A percentile compares a stretch with the other conserved stretches of the same genome.
phyloP scores from a whole-genome alignment of 2,113 vertebrate genomes.

The Isichthys henryi region DNA sequence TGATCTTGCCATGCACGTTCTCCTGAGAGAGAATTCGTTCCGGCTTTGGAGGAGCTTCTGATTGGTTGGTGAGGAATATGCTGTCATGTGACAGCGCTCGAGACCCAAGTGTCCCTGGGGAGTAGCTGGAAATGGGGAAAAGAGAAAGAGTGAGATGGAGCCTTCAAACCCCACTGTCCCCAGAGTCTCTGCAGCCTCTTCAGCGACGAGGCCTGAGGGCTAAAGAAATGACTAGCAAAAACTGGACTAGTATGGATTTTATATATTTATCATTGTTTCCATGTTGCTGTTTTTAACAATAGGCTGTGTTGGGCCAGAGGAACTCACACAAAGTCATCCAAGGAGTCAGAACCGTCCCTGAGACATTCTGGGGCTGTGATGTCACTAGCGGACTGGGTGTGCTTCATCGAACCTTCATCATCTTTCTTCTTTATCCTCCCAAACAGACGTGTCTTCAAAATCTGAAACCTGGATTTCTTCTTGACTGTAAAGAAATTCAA shows the following conservation, averaged over 20 bases:
- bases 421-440: constrained; percentile 78
- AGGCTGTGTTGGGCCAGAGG: neutral
- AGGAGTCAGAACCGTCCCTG: constrained; percentile 56
- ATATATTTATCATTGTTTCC: neutral
- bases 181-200: neutral
- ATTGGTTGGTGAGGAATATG: constrained; percentile 73
- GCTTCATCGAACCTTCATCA: constrained; percentile 50
- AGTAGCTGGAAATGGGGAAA: constrained; percentile 47
- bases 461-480: constrained; percentile 79
- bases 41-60: constrained; percentile 58
- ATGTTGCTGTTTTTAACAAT: neutral
- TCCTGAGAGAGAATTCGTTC: constrained; percentile 76
- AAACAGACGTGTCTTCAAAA: constrained; percentile 72
- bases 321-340: constrained; percentile 70
- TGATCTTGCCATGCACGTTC: constrained; percentile 72
- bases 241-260: neutral
- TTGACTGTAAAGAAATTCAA: constrained; percentile 53
- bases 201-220: neutral
- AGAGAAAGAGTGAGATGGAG: neutral
- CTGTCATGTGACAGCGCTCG: constrained; percentile 82
- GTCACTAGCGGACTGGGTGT: constrained; percentile 63
- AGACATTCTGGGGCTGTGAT: constrained; percentile 30
- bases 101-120: constrained; percentile 57
- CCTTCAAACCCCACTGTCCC: neutral
- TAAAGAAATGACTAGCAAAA: neutral